Evolutionary conservation across 2,888 invertebrate species (phyloP).

Genomic region (Cephus pulcher): DNA sequence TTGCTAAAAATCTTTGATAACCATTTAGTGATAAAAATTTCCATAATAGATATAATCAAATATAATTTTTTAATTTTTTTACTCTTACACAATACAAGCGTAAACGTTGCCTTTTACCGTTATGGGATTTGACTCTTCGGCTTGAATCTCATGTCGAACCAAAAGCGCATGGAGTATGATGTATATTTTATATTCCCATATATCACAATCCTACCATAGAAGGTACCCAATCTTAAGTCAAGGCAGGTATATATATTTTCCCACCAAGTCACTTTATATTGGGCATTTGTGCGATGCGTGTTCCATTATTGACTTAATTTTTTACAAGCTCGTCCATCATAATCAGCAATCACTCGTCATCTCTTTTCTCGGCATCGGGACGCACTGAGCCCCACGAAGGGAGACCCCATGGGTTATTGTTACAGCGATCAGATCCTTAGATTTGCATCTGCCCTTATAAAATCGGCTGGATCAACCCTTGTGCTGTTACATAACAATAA

Average conservation of each 20-base stretch:
- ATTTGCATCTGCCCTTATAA: conserved; percentile 6
- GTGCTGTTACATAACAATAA: background rate
- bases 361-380: conserved; percentile 20
- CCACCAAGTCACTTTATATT: background rate
- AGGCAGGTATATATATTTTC: background rate
- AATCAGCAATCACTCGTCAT: conserved; percentile 41
- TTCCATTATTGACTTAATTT: conserved; percentile 35
- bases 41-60: background rate
- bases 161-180: background rate
- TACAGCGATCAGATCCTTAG: conserved; percentile 3
- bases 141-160: background rate
- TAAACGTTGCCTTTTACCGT: background rate
- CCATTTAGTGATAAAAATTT: background rate
- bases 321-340: conserved; percentile 40
- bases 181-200: background rate
- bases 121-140: background rate
- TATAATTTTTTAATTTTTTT: background rate
- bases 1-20: background rate
- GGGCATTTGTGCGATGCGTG: conserved; percentile 19
- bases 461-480: background rate
- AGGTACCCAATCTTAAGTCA: background rate
- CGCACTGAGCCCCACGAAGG: background rate
- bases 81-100: background rate
- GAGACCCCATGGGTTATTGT: conserved; percentile 8
- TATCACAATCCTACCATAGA: background rate